A percentile compares a stretch with the other conserved stretches of the same genome.
Conservation (phyloP, 2,888 invertebrate species). For the Kuschelorhynchus macadamiae region DNA sequence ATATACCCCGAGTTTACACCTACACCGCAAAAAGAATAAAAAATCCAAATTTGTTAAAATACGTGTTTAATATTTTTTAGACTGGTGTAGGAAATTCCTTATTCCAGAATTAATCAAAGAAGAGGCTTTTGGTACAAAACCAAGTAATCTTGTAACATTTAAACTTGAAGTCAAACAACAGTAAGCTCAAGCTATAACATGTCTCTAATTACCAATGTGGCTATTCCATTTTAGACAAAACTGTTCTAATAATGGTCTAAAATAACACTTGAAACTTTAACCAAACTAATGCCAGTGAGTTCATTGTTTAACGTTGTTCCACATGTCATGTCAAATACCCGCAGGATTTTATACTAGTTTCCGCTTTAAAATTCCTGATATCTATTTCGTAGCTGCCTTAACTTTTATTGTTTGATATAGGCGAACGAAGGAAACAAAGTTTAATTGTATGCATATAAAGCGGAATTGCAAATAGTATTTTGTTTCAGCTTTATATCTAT, state of each 20-base stretch:
- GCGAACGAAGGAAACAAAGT: background rate
- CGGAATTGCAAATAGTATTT: background rate
- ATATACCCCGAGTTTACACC: too few species aligned
- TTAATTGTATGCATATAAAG: background rate
- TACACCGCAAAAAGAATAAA: too few species aligned
- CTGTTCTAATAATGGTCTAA: conserved; percentile 19
- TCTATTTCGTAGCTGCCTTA: conserved; percentile 18
- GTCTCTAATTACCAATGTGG: conserved; percentile 17
- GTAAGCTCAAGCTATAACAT: background rate
- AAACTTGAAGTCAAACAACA: too few species aligned
- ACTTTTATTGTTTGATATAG: conserved; percentile 5
- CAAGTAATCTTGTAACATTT: too few species aligned
- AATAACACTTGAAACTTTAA: conserved; percentile 27
- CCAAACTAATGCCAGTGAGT: conserved; percentile 22
- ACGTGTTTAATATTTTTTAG: too few species aligned
- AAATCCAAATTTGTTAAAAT: too few species aligned
- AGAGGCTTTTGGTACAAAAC: too few species aligned
- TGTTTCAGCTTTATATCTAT: background rate
- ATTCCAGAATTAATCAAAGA: too few species aligned
- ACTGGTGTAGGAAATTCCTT: too few species aligned
- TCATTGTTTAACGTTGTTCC: conserved; percentile 19
- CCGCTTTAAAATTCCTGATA: conserved; percentile 25
- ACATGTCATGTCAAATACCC: conserved; percentile 30
- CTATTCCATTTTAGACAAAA: conserved; percentile 7
- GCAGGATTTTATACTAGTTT: conserved; percentile 21